These are phyloP conservation scores for Priocnemis perturbator DNA, from an alignment of 2,888 invertebrate species.

Conservation along the genomic window DNA sequence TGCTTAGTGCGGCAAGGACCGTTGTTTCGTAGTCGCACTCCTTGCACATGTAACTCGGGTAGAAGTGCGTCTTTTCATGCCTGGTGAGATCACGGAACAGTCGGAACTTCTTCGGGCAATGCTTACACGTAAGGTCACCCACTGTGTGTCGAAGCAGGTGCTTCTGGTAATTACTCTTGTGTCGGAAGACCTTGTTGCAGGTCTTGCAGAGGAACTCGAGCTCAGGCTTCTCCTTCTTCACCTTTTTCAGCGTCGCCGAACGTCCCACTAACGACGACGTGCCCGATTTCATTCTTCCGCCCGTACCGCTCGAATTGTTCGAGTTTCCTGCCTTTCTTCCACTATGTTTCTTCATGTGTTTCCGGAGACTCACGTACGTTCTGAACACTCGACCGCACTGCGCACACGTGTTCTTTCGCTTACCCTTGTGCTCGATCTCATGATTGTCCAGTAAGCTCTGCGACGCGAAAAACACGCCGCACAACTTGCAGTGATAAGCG, in stretches of 20 bases:
- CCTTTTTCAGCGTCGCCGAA: constrained; percentile 36
- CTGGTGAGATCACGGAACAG: constrained; percentile 69
- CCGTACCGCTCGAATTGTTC: constrained; percentile 8
- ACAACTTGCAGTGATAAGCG: constrained; percentile 64
- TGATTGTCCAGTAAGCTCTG: constrained; percentile 62
- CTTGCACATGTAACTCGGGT: constrained; percentile 70
- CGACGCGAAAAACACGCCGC: constrained; percentile 62
- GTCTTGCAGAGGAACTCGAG: constrained; percentile 65
- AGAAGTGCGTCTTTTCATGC: constrained; percentile 72
- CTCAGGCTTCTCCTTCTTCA: constrained; percentile 59
- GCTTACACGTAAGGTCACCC: constrained; percentile 70
- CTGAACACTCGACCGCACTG: constrained; percentile 67
- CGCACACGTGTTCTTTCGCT: constrained; percentile 67
- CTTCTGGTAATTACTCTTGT: constrained; percentile 71
- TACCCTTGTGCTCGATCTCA: constrained; percentile 62
- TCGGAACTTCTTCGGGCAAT: constrained; percentile 71
- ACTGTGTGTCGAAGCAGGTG: constrained; percentile 67
- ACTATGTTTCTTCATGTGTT: constrained; percentile 68
- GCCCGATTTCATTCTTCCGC: constrained; percentile 17
- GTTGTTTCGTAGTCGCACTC: constrained; percentile 74
- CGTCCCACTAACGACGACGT: constrained; percentile 25
- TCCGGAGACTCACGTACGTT: constrained; percentile 61
- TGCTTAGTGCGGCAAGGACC: constrained; percentile 65
- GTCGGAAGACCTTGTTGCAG: constrained; percentile 69
- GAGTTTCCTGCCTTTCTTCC: constrained; percentile 54